Conservation (phyloP, 2,888 invertebrate species). For the Tiphia femorata region DNA sequence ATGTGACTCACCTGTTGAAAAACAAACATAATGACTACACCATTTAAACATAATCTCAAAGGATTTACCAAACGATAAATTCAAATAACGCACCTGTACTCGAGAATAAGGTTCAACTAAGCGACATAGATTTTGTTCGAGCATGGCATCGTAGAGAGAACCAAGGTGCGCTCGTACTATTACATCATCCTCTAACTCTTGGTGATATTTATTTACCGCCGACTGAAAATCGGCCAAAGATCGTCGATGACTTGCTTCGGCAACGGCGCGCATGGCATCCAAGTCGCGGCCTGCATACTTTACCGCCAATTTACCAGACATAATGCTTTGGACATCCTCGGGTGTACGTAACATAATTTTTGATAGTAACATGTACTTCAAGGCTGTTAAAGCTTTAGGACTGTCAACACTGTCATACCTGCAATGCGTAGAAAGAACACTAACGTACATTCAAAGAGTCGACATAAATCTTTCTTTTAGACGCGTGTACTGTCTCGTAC, state of each 20-base stretch:
- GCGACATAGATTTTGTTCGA: slow-evolving; percentile 98
- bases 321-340: slow-evolving; percentile 94
- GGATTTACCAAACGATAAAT: no score
- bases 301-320: slow-evolving; percentile 96
- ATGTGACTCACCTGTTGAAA: slow-evolving; percentile 81
- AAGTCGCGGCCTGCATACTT: slow-evolving; percentile 96
- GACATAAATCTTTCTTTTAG: neutral
- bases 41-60: neutral
- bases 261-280: slow-evolving; percentile 98
- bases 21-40: slow-evolving; percentile 7
- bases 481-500: no score
- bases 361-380: slow-evolving; percentile 99
- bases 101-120: slow-evolving; percentile 99
- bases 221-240: slow-evolving; percentile 97
- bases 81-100: slow-evolving; percentile 79
- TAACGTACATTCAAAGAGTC: neutral
- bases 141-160: slow-evolving; percentile 96
- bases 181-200: slow-evolving; percentile 93
- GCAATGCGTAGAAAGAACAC: slow-evolving; percentile 16
- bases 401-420: slow-evolving; percentile 88
- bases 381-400: slow-evolving; percentile 90
- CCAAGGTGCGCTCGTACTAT: slow-evolving; percentile 97
- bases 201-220: slow-evolving; percentile 87
- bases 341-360: slow-evolving; percentile 98
- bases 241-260: slow-evolving; percentile 95